Conservation (phyloP, 2,113 vertebrate species). For the Myiagra hebetior region DNA sequence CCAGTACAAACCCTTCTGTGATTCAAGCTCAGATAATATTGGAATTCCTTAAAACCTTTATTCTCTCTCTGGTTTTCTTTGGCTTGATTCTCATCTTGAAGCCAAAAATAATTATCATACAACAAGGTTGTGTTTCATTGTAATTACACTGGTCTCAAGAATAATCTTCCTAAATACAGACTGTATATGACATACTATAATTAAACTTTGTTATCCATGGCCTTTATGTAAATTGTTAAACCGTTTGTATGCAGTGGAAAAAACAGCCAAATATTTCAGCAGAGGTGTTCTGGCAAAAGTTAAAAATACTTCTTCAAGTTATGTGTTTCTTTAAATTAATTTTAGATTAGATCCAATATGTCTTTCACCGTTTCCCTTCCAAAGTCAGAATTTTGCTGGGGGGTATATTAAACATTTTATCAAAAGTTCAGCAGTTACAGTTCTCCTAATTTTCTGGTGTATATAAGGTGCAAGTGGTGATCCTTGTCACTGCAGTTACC, state of each 20-base stretch:
- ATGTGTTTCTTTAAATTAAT: background rate
- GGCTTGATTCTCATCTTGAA: background rate
- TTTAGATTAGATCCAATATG: background rate
- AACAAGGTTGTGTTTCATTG: background rate
- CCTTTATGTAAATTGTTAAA: constrained; percentile 7
- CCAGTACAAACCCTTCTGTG: background rate
- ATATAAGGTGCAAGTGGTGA: background rate
- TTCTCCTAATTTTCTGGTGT: background rate
- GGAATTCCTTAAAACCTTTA: background rate
- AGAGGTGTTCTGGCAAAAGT: background rate
- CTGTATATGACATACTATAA: background rate
- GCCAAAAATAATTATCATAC: background rate
- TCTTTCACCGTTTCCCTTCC: background rate
- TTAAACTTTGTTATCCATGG: background rate
- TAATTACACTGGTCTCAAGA: background rate
- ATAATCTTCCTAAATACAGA: background rate
- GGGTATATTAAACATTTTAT: background rate
- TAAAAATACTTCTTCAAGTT: background rate
- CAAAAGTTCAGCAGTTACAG: background rate
- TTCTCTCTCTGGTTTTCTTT: background rate
- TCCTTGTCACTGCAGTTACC: background rate
- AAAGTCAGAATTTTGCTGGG: background rate
- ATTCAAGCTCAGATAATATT: background rate
- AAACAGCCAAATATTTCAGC: background rate
- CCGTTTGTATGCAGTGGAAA: background rate